These are phyloP conservation scores for Thecocarcelia acutangulata DNA, from an alignment of 2,888 invertebrate genomes.

Conservation along the genomic window DNA sequence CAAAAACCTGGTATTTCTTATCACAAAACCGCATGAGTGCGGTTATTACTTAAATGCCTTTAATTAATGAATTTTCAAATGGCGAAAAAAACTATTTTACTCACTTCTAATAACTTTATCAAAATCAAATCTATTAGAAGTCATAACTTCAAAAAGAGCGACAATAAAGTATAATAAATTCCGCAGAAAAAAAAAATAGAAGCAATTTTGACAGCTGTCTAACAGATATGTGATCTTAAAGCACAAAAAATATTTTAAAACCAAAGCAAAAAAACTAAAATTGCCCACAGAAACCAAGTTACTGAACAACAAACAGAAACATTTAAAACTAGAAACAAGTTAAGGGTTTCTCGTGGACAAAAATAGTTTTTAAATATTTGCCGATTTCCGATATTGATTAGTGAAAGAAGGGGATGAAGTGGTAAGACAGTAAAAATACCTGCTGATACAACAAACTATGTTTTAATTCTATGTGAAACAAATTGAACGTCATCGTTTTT, in stretches of 20 bases:
- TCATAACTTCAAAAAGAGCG: slow-evolving; percentile 54
- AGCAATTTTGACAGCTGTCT: slow-evolving; percentile 66
- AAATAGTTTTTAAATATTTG: neutral
- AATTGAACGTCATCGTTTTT: no score
- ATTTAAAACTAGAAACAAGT: slow-evolving; percentile 43
- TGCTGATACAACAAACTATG: no score
- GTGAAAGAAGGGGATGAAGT: no score
- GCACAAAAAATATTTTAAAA: neutral
- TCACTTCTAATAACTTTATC: slow-evolving; percentile 20
- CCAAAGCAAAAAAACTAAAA: slow-evolving; percentile 10
- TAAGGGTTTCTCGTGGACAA: neutral
- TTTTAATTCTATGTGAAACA: no score
- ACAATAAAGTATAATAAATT: slow-evolving; percentile 39
- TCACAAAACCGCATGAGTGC: slow-evolving; percentile 9
- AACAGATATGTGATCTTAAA: slow-evolving; percentile 61
- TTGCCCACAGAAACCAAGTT: slow-evolving; percentile 51
- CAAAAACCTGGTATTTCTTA: slow-evolving; percentile 3
- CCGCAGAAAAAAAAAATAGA: slow-evolving; percentile 2
- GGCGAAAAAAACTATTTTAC: neutral
- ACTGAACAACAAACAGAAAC: neutral
- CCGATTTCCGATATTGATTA: no score
- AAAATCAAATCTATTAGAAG: slow-evolving; percentile 33
- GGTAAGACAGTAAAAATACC: no score
- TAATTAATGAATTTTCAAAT: slow-evolving; percentile 41
- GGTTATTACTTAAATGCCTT: slow-evolving; percentile 23